Conservation (phyloP, 2,888 invertebrate genomes). For the Acrocyrtus sp. region DNA sequence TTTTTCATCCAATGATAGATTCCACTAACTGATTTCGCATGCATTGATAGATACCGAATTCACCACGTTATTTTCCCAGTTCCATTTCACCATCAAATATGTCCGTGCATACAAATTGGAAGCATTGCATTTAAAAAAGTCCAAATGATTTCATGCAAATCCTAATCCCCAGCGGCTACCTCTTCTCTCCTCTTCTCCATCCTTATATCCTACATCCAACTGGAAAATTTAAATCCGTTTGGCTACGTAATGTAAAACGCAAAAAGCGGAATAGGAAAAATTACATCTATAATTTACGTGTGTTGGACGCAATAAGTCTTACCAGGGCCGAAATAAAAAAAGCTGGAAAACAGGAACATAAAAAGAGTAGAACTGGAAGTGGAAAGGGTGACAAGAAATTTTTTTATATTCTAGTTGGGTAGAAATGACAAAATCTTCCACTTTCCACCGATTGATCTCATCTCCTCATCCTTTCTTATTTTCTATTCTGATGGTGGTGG, state of each 20-base stretch:
- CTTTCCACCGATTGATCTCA: conserved; percentile 46
- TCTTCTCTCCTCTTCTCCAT: conserved; percentile 16
- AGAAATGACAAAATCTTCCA: conserved; percentile 49
- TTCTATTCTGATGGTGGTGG: conserved; percentile 20
- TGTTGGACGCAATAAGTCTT: too few relatives aligned
- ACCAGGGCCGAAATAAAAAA: not conserved
- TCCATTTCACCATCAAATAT: conserved; percentile 55
- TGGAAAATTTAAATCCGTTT: too few relatives aligned
- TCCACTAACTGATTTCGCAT: conserved; percentile 29
- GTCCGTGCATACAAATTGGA: conserved; percentile 53
- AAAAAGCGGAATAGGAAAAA: not conserved
- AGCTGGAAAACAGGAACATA: not conserved
- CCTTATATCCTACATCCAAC: conserved; percentile 14
- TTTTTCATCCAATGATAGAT: conserved; percentile 4
- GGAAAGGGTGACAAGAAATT: conserved; percentile 50
- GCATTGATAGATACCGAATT: conserved; percentile 50
- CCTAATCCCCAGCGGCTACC: conserved; percentile 54
- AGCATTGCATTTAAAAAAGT: conserved; percentile 48
- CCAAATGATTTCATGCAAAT: conserved; percentile 55
- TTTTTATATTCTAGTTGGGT: conserved; percentile 44
- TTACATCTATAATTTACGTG: not conserved
- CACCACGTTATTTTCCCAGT: conserved; percentile 53
- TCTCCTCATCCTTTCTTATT: conserved; percentile 42
- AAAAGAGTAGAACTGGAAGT: not conserved
- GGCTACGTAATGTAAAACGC: too few relatives aligned